Evolutionary conservation across 2,797 vertebrate genomes (phyloP), one percentile per base, ranked within the genome.

Genomic region (Hozukius guyotensis): DNA sequence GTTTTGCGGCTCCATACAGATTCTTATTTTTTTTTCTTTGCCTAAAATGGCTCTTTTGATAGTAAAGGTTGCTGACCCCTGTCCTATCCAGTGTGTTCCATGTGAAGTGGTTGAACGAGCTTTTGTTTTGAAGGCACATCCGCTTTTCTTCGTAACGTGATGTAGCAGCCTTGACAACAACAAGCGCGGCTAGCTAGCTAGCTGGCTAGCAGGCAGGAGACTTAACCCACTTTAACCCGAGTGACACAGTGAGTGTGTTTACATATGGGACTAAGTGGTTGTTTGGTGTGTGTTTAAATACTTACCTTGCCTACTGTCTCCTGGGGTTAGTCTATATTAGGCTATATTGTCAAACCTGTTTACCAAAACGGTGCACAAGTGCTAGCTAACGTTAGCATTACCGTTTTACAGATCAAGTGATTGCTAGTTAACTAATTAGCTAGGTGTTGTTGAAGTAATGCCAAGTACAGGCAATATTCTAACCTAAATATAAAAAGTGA

Each of bases 201-300:
- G 81, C 75, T 78, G 46, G 72, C 79, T 89, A 88, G 84, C 78
- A n/a, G 56, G 73, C 78, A n/a, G 59, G 73, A 46, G 76, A 78
- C 69, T 80, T 80, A 87, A 88, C 84, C 87, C 81, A 75, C 64
- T 89, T 87, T 87, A 79, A 91, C 80, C 81, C 18, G 38, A 77
- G 73, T 82, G 82, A 79, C 78, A 89, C 77, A 70, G 81, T 86
- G 81, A 89, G 83, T 84, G 49, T 88, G 90, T 90, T 92, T 83
- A 85, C 87, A 83, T 69, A 16, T 65, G 69, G 63, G 38, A 72
- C 34, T 53, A 38, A 75, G 59, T 67, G 75, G 24, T 52, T 57
- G 80, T 69, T 0, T 0, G 36, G 36, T 65, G 70, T 31, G 36
- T 73, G 68, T 55, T 32, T 77, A 73, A 34, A 67, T 36, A 20